A percentile compares a stretch with the other conserved stretches of the same genome.
Evolutionary conservation across 2,888 invertebrate species (phyloP).

Genomic region (Tholera decimalis): DNA sequence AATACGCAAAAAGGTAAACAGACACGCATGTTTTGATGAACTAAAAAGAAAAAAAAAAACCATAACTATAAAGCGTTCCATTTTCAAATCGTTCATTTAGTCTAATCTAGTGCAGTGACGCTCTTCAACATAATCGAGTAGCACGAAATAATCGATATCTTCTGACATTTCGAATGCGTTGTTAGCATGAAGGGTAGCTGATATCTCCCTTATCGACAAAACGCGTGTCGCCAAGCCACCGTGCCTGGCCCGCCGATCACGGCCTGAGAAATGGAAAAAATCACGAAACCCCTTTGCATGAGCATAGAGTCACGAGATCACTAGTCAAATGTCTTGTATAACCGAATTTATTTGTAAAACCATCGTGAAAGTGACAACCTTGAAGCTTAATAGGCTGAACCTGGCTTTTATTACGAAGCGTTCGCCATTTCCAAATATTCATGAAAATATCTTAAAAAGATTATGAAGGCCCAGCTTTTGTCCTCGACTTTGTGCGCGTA

Average conservation of each 20-base stretch:
- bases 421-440: slow-evolving; percentile 17
- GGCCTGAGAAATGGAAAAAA: slow-evolving; percentile 82
- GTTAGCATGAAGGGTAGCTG: slow-evolving; percentile 67
- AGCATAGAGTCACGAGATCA: slow-evolving; percentile 66
- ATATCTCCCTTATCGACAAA: slow-evolving; percentile 80
- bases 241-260: slow-evolving; percentile 78
- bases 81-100: slow-evolving; percentile 11
- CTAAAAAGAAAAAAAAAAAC: not conserved
- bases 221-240: slow-evolving; percentile 75
- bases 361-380: slow-evolving; percentile 55
- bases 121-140: slow-evolving; percentile 21
- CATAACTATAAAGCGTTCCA: not conserved
- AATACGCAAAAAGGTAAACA: slow-evolving; percentile 11
- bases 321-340: slow-evolving; percentile 66
- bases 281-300: slow-evolving; percentile 77
- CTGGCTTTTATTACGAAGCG: slow-evolving; percentile 15
- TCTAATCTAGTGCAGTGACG: slow-evolving; percentile 2
- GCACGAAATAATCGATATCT: slow-evolving; percentile 40
- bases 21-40: slow-evolving; percentile 9
- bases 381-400: slow-evolving; percentile 50
- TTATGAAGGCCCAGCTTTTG: too few species aligned
- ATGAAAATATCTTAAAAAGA: too few species aligned
- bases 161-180: slow-evolving; percentile 49
- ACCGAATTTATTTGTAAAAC: slow-evolving; percentile 64
- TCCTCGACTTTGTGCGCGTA: too few species aligned